A percentile compares a stretch with the other conserved stretches of the same genome.
Conservation (phyloP, 92 coral and sea anemone species). For the Zoanthus sansibaricus region DNA sequence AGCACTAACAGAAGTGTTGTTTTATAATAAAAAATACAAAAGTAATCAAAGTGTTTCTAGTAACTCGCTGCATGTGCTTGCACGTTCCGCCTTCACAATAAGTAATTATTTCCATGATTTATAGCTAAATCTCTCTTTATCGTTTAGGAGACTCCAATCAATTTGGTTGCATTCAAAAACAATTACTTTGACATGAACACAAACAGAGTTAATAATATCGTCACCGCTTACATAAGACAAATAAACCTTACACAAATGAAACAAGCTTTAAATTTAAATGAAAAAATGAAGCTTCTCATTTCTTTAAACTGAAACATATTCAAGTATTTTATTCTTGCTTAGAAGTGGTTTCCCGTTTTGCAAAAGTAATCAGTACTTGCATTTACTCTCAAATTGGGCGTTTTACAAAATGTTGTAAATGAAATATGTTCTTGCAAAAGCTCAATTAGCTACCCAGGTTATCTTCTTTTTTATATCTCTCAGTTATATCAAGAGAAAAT, state of each 20-base stretch:
- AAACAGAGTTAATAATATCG: not conserved
- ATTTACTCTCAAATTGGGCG: not conserved
- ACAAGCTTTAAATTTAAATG: not conserved
- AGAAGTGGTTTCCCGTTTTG: not conserved
- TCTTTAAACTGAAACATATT: not conserved
- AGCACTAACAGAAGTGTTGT: slow-evolving; percentile 20
- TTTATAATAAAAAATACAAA: slow-evolving; percentile 2
- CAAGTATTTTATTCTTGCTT: not conserved
- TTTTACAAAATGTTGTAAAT: no score
- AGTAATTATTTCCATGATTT: not conserved
- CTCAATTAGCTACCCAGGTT: not conserved
- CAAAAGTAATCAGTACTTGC: not conserved
- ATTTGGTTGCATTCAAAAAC: not conserved
- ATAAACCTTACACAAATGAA: not conserved
- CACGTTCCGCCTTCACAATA: not conserved
- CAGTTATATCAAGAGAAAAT: not conserved
- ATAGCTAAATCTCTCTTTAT: not conserved
- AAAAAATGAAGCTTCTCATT: not conserved
- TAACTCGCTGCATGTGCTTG: not conserved
- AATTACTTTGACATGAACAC: not conserved
- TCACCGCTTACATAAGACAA: not conserved
- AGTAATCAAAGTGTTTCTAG: slow-evolving; percentile 33
- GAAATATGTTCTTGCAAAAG: not conserved
- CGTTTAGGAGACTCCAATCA: not conserved
- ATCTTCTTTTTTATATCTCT: not conserved